Conservation (phyloP, 2,888 invertebrate genomes). For the Charanyca ferruginea region DNA sequence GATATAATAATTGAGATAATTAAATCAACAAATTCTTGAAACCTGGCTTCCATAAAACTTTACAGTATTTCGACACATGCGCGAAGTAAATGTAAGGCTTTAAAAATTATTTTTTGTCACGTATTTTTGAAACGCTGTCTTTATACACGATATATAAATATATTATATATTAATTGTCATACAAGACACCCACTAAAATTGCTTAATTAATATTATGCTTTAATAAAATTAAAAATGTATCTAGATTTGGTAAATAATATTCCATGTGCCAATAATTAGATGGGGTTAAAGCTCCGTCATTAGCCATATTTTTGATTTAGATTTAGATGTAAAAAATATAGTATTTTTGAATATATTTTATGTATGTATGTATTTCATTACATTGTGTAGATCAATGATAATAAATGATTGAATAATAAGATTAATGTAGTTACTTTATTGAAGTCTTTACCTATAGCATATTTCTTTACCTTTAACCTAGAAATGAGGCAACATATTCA, state of each 20-base stretch:
- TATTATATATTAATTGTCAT: constrained; percentile 87
- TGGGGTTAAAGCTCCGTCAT: constrained; percentile 77
- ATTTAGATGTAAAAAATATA: constrained; percentile 84
- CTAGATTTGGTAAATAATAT: constrained; percentile 75
- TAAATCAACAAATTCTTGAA: constrained; percentile 50
- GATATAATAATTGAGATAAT: constrained; percentile 61
- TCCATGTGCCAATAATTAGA: constrained; percentile 87
- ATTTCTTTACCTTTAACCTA: not conserved
- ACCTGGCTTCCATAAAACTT: constrained; percentile 73
- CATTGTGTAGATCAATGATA: constrained; percentile 85
- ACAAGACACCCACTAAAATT: constrained; percentile 76
- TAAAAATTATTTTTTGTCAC: constrained; percentile 57
- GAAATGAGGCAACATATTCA: not conserved
- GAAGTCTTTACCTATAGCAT: not conserved
- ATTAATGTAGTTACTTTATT: constrained; percentile 65
- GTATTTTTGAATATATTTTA: constrained; percentile 79
- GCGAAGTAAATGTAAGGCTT: constrained; percentile 85
- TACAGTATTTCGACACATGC: constrained; percentile 83
- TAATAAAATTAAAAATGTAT: constrained; percentile 68
- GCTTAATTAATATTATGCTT: constrained; percentile 75
- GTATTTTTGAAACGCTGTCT: constrained; percentile 71
- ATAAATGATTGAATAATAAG: constrained; percentile 86
- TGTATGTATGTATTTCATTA: constrained; percentile 85
- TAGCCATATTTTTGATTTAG: constrained; percentile 89
- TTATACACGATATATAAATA: constrained; percentile 87